phyloP scores from a whole-genome alignment of 2,888 invertebrate genomes.

The Euplagia quadripunctaria region DNA sequence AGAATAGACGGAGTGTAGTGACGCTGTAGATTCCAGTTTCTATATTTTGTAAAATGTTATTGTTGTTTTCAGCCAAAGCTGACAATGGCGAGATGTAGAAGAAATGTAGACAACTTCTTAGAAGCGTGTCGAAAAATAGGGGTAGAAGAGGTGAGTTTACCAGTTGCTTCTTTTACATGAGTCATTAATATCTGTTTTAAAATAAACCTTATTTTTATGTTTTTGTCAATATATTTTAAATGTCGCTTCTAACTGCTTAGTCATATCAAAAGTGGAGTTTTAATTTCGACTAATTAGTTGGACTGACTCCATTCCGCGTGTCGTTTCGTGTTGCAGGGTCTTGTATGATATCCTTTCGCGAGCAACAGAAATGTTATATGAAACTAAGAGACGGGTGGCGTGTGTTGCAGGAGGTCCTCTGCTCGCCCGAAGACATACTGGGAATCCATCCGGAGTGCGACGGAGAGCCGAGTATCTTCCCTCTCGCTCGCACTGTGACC shows the following conservation, averaged over 20 bases:
- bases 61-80: slow-evolving; percentile 91
- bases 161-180: background rate
- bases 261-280: background rate
- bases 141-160: slow-evolving; percentile 94
- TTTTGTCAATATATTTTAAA: background rate
- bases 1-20: background rate
- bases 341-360: slow-evolving; percentile 75
- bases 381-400: slow-evolving; percentile 84
- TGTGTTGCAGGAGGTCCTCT: slow-evolving; percentile 91
- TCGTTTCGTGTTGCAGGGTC: slow-evolving; percentile 77
- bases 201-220: background rate
- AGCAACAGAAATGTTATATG: slow-evolving; percentile 64
- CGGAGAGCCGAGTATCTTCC: slow-evolving; percentile 55
- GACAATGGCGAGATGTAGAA: slow-evolving; percentile 97
- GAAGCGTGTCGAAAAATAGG: slow-evolving; percentile 98
- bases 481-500: slow-evolving; percentile 74
- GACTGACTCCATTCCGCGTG: slow-evolving; percentile 39
- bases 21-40: background rate
- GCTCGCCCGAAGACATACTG: slow-evolving; percentile 89
- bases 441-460: slow-evolving; percentile 67
- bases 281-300: slow-evolving; percentile 9
- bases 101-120: slow-evolving; percentile 98
- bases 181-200: background rate
- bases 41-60: background rate
- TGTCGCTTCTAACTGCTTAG: background rate